Conservation (phyloP, 64 coral and sea anemone species). For the Dendronephthya gigantea region DNA sequence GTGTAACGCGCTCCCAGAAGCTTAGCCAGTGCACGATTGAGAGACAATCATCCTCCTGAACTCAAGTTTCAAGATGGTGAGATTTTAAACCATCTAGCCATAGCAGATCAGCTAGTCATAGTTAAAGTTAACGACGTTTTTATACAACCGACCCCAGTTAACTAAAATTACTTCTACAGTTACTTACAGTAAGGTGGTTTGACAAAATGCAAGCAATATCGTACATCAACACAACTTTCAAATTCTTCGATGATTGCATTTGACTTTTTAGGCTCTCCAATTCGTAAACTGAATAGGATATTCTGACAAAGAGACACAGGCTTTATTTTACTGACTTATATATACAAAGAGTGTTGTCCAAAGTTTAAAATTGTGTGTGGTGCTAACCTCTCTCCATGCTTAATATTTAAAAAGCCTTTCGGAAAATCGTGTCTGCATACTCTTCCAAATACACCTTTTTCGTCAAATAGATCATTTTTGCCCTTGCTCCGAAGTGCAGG, state of each 20-base stretch:
- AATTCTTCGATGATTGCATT: not conserved
- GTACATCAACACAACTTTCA: slow-evolving; percentile 45
- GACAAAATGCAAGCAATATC: slow-evolving; percentile 52
- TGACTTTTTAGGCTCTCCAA: not conserved
- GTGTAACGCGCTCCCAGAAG: too few species aligned
- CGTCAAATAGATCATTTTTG: slow-evolving; percentile 53
- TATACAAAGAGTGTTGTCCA: too few species aligned
- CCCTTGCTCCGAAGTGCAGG: slow-evolving; percentile 44
- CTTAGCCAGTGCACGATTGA: too few species aligned
- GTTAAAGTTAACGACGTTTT: too few species aligned
- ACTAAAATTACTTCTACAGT: not conserved
- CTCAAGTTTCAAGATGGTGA: too few species aligned
- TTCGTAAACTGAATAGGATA: slow-evolving; percentile 33
- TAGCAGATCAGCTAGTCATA: too few species aligned
- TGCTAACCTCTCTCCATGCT: slow-evolving; percentile 57
- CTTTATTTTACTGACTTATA: too few species aligned
- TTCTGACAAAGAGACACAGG: too few species aligned
- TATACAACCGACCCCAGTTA: too few species aligned
- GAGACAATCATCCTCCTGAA: too few species aligned
- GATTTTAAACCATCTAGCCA: too few species aligned
- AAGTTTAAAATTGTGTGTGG: not conserved
- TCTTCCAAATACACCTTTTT: too few species aligned
- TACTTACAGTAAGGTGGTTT: slow-evolving; percentile 45
- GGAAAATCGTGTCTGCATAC: slow-evolving; percentile 75
- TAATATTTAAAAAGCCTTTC: slow-evolving; percentile 40